Conservation (phyloP, 2,888 invertebrate species). For the Cephus sareptanus region DNA sequence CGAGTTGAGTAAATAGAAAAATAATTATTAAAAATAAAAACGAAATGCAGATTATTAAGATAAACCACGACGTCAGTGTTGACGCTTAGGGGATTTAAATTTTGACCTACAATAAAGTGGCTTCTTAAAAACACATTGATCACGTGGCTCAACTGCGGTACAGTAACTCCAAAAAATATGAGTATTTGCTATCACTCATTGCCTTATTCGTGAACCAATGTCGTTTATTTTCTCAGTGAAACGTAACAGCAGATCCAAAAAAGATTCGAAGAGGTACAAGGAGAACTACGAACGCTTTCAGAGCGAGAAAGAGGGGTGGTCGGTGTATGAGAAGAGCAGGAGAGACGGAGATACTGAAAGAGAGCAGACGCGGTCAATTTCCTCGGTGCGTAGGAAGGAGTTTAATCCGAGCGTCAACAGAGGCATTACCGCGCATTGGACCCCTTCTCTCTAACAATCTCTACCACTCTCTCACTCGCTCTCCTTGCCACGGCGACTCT, state of each 20-base stretch:
- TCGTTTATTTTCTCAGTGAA: neutral
- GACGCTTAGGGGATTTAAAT: no score
- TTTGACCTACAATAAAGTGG: no score
- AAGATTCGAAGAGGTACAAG: neutral
- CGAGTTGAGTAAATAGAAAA: no score
- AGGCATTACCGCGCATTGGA: slow-evolving; percentile 44
- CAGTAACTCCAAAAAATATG: neutral
- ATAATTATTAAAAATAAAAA: no score
- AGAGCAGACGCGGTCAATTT: slow-evolving; percentile 15
- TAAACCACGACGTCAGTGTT: no score
- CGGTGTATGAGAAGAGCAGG: neutral
- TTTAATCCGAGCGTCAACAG: slow-evolving; percentile 52
- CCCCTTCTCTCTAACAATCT: neutral
- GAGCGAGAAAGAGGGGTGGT: neutral
- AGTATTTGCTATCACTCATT: neutral
- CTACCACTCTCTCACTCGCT: neutral
- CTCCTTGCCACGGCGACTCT: neutral
- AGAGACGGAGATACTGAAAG: slow-evolving; percentile 19
- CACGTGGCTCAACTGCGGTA: neutral
- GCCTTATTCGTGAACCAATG: neutral
- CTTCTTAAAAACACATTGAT: no score
- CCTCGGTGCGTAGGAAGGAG: slow-evolving; percentile 33
- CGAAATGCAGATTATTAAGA: no score
- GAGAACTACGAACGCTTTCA: neutral
- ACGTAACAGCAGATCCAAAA: no score